A percentile compares a stretch with the other conserved stretches of the same genome.
phyloP scores from a whole-genome alignment of 2,888 invertebrate species.

The Hipparchia semele region DNA sequence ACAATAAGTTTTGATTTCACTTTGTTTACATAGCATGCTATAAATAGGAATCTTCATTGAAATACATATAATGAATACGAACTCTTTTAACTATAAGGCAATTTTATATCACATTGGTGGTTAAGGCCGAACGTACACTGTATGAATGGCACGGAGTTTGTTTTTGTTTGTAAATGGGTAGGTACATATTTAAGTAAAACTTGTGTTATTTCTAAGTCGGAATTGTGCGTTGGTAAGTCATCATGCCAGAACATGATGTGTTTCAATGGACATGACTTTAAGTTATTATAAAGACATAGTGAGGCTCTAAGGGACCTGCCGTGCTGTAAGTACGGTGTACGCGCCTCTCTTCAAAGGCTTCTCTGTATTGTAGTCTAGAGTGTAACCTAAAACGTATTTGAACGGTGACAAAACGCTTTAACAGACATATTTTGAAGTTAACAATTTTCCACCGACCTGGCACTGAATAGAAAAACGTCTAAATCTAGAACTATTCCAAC shows the following conservation, averaged over 20 bases:
- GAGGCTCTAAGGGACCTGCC: no score
- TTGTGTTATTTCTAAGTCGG: not conserved
- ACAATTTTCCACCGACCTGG: conserved; percentile 45
- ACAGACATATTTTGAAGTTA: not conserved
- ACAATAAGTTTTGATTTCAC: conserved; percentile 48
- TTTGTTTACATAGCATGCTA: conserved; percentile 46
- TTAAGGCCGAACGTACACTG: conserved; percentile 34
- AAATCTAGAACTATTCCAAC: conserved; percentile 59
- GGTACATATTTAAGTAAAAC: not conserved
- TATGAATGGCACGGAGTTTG: not conserved
- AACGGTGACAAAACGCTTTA: conserved; percentile 12
- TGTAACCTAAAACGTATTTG: conserved; percentile 3
- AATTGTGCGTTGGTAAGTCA: conserved; percentile 6
- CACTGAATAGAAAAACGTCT: conserved; percentile 51
- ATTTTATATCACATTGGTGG: conserved; percentile 70
- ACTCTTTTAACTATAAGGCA: conserved; percentile 58
- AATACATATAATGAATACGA: conserved; percentile 31
- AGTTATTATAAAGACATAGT: no score
- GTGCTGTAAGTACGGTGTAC: not conserved
- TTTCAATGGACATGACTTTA: no score
- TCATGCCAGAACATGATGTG: not conserved
- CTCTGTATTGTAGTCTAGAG: not conserved
- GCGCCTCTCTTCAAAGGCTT: not conserved
- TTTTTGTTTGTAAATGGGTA: no score
- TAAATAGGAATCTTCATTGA: conserved; percentile 41